Conservation (phyloP, 1,140 invertebrate genomes). For the Cyclina sinensis region DNA sequence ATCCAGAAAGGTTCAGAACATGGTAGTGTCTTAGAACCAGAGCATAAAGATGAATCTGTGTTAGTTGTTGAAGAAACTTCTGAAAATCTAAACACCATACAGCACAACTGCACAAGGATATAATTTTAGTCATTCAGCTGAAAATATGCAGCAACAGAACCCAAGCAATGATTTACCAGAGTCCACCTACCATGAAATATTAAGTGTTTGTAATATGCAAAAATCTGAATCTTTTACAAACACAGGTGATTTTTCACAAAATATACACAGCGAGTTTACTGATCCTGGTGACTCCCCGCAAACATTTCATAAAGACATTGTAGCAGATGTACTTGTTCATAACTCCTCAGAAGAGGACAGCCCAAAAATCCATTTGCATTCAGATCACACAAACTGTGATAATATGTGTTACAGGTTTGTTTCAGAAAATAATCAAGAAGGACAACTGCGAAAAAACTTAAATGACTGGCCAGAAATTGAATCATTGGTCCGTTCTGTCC, state of each 20-base stretch:
- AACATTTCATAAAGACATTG: conserved; percentile 11
- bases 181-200: background rate
- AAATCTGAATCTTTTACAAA: background rate
- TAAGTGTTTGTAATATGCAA: background rate
- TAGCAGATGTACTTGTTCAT: conserved; percentile 48
- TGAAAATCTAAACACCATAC: background rate
- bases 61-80: background rate
- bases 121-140: background rate
- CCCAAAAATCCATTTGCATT: background rate
- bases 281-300: conserved; percentile 15
- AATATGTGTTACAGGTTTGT: conserved; percentile 33
- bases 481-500: background rate
- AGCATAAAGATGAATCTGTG: background rate
- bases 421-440: background rate
- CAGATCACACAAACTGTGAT: background rate
- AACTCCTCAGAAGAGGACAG: background rate
- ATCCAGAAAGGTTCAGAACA: background rate
- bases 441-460: background rate
- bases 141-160: background rate
- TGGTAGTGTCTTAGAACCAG: background rate
- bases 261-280: background rate
- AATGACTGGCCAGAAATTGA: conserved; percentile 57
- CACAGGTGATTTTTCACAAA: background rate
- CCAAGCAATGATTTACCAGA: background rate
- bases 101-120: background rate